These are phyloP conservation scores for Saguinus imperator DNA, from an alignment of 2,113 vertebrate genomes.

Conservation along the genomic window DNA sequence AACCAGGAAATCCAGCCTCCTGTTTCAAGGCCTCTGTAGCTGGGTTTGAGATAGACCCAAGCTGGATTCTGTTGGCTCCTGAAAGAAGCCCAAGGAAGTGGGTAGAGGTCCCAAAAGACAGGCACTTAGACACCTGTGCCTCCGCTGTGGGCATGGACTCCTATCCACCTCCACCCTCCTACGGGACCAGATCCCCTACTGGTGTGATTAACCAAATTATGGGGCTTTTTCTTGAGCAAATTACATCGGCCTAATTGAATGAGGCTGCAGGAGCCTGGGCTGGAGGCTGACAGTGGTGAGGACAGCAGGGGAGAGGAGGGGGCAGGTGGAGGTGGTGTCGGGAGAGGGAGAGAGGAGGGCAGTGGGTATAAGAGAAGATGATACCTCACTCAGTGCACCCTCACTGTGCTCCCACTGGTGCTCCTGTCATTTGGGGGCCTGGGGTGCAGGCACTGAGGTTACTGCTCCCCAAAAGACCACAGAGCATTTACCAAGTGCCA, in stretches of 20 bases:
- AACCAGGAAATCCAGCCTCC: neutral
- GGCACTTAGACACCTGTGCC: neutral
- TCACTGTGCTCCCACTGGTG: neutral
- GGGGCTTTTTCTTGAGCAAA: constrained; percentile 65
- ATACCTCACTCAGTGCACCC: neutral
- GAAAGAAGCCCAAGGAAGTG: neutral
- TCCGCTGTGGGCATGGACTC: neutral
- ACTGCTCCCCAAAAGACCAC: neutral
- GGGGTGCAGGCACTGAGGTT: neutral
- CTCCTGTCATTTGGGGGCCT: neutral
- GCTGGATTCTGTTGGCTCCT: neutral
- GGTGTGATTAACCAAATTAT: constrained; percentile 74
- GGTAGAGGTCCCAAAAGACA: neutral
- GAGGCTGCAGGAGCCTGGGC: constrained; percentile 54
- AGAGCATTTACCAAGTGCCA: neutral
- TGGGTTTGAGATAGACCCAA: neutral
- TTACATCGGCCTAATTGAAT: constrained; percentile 71
- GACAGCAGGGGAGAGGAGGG: neutral
- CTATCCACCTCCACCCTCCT: neutral
- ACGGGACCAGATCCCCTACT: constrained; percentile 45
- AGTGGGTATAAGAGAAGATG: neutral
- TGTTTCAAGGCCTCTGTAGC: neutral
- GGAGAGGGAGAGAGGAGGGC: neutral
- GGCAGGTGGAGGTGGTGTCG: neutral
- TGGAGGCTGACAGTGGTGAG: constrained; percentile 11